Base-by-base conservation (phyloP, 2,888 invertebrate genomes). In the Drosophila acutilabella region DNA sequence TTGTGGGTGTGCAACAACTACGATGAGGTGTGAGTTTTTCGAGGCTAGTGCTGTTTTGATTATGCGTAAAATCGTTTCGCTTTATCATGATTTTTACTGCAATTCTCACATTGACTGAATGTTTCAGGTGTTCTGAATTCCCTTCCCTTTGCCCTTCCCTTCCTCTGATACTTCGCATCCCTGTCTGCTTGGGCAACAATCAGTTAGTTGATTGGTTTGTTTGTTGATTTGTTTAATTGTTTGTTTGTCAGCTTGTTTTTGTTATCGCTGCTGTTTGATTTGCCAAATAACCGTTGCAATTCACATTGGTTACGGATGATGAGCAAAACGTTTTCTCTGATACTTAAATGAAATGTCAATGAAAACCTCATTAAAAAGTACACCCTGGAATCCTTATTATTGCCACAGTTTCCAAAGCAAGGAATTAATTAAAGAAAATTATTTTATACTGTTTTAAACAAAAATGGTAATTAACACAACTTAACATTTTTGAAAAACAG, bases 31-130 rank as follows among this genome's bases (percentile, higher is more conserved):
- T 85, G 82, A 85, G 73, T 81, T 85, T 73, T 79, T 77, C 68
- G 71, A 74, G 75, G 78, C 64, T 74, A 78, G 85, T 74, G 81
- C 75, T 87, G 73, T 81, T 84, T 84, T 87, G 88, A 85, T 85
- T 88, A 88, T 75, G 88, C 88, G 88, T 85, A 88, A 85, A 85
- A 85, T 88, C 75, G 86, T 38, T 79, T 74, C 78, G 80, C 80
- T 87, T 87, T 84, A 83, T 83, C 87, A 87, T 78, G 80, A 82
- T 86, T 86, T 76, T 71, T 70, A 64, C 65, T 44, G 85, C 74
- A 77, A 76, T 83, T 80, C 70, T 69, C 83, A 77, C 81, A 78
- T 78, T 44, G 50, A 47, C 53, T 18, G 56, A 44, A 33, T 62
- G 20, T 18, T 59, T 71, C 74, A 75, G 75, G 67, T 75, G 74